Base-by-base conservation (phyloP, 2,888 invertebrate genomes). In the Nomada flava region DNA sequence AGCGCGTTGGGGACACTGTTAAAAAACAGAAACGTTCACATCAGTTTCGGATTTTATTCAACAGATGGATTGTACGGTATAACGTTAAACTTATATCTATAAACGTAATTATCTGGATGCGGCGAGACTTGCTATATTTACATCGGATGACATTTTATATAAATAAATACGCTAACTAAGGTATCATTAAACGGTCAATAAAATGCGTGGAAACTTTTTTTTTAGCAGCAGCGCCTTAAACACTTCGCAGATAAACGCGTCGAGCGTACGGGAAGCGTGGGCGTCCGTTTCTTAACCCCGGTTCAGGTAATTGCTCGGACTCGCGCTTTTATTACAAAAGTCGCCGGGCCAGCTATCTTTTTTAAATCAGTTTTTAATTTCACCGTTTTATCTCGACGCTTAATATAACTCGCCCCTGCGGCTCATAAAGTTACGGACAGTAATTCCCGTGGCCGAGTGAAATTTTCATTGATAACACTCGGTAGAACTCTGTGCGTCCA, bases 291-390 rank as follows among this genome's bases (percentile, higher is more conserved):
- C 71, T 85, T 79, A 82, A 78, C 73, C 70, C 62, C 50, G 55
- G 36, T 50, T 52, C 59, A 68, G 76, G 74, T 82, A 84, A 83
- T 85, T 82, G 84, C 81, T 76, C 62, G 67, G 76, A 78, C 63
- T 79, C 76, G 65, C 47, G 79, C 59, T 83, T 85, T 86, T 85
- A 86, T 68, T 69, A 59, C 60, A 36, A 76, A 70, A 82, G 60
- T 69, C 74, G 63, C 68, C 52, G 55, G 53, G 53, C 44, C 76
- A 75, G 59, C 74, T 86, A 85, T 86, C 81, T 76, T 69, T 75
- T 76, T 44, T 76, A 78, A 86, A 85, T 85, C 85, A 83, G 77
- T 86, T 86, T 86, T 85, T 85, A 85, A 85, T 85, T 78, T 75
- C 63, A 55, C 47, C 70, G 79, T 77, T 85, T 85, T 79, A 84